Conservation (phyloP, 2,888 invertebrate genomes). For the Phasia obesa region DNA sequence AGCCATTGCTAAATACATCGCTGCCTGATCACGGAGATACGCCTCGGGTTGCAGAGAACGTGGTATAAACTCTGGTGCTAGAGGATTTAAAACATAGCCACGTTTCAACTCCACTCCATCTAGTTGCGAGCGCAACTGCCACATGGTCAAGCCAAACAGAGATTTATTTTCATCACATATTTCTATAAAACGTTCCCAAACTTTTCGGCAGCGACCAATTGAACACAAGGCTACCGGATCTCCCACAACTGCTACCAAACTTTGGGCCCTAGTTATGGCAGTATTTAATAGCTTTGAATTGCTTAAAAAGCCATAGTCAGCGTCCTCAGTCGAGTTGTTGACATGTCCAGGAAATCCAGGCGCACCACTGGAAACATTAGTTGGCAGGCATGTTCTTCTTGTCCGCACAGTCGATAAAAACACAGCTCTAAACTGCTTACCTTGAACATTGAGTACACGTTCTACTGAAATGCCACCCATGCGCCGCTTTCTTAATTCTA, state of each 20-base stretch:
- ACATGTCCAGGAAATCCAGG: conserved; percentile 72
- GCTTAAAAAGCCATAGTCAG: conserved; percentile 91
- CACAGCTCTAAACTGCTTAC: conserved; percentile 92
- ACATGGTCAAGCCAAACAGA: conserved; percentile 88
- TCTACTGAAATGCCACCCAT: conserved; percentile 91
- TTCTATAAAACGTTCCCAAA: conserved; percentile 91
- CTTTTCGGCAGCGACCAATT: conserved; percentile 90
- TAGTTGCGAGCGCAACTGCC: conserved; percentile 86
- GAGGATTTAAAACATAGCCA: conserved; percentile 90
- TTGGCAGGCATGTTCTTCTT: conserved; percentile 86
- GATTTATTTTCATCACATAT: conserved; percentile 88
- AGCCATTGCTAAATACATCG: conserved; percentile 77
- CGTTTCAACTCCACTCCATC: conserved; percentile 89
- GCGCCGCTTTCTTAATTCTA: conserved; percentile 88
- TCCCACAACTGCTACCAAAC: conserved; percentile 91
- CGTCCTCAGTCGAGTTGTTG: conserved; percentile 83
- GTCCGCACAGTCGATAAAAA: conserved; percentile 90
- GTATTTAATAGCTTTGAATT: conserved; percentile 92
- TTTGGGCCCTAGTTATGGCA: conserved; percentile 91
- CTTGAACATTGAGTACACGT: conserved; percentile 92
- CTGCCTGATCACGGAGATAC: conserved; percentile 82
- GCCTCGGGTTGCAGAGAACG: conserved; percentile 84
- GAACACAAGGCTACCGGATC: conserved; percentile 92
- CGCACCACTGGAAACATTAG: conserved; percentile 72
- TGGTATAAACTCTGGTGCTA: conserved; percentile 91